Evolutionary conservation across 2,888 invertebrate species (phyloP), one percentile per base, ranked within the genome.

Genomic region (Cephus runcator): DNA sequence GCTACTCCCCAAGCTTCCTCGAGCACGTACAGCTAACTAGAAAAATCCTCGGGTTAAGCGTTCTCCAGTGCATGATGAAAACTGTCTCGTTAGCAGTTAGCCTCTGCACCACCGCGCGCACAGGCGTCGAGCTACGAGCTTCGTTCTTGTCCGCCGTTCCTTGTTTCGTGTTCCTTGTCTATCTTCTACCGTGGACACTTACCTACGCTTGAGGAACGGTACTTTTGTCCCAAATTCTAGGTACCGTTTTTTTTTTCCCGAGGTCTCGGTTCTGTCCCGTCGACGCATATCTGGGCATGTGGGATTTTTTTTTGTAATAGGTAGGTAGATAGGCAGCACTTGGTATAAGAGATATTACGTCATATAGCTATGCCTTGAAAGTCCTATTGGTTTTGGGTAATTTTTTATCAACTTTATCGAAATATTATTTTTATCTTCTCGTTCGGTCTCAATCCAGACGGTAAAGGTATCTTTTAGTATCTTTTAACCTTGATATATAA

Each of bases 41-140:
- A 85, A 85, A 84, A 86, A 84, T 86, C 82, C 81, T 80, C 79
- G 79, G 83, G 75, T 82, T 82, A 83, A 86, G 84, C 85, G 78
- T 83, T 83, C 84, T 83, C 80, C 79, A 56, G 81, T 79, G 82
- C 83, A 84, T 76, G 82, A 84, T 82, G 85, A 84, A 86, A 87
- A 87, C 85, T 83, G 85, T 86, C 85, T 86, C 86, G 87, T 87
- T 86, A 87, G 86, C 86, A 86, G 85, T 85, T 77, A 73, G 74
- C 74, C 33, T 73, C 74, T 34, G 74, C 35, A 23, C 74, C 34
- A 34, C n/a, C 35, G 73, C 73, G 35, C 35, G 34, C 34, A 34
- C 35, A 73, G 34, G n/a, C 34, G 35, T 23, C 12, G 34, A 6
- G 34, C 30, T 35, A 3, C 3, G 35, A 35, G 30, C 31, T 35